Conservation (phyloP, 2,797 vertebrate species). For the Oryzias dopingdopingensis region DNA sequence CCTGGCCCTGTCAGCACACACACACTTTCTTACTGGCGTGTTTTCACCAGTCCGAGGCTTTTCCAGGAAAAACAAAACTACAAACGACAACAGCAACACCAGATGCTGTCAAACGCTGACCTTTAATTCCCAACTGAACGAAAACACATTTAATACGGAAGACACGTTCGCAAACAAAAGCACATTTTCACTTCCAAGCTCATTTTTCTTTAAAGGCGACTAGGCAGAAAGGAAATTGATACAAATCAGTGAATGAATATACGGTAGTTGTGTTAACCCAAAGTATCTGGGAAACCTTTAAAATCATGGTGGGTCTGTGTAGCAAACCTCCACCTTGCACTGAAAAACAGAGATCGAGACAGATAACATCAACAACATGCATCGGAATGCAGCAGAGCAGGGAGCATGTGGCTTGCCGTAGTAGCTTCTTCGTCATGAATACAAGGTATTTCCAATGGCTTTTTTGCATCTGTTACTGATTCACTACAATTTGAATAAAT, state of each 20-base stretch:
- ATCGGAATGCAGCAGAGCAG: too few species aligned
- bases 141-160: slow-evolving; percentile 15
- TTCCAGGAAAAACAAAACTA: slow-evolving; percentile 52
- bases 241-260: slow-evolving; percentile 45
- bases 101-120: slow-evolving; percentile 23
- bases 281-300: slow-evolving; percentile 14
- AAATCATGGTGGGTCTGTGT: slow-evolving; percentile 21
- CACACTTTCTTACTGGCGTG: slow-evolving; percentile 55
- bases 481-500: too few species aligned
- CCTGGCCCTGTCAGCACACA: slow-evolving; percentile 25
- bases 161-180: not conserved
- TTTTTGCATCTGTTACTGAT: too few species aligned
- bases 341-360: slow-evolving; percentile 45
- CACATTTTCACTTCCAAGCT: too few species aligned
- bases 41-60: slow-evolving; percentile 32
- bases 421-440: too few species aligned
- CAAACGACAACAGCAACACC: slow-evolving; percentile 17
- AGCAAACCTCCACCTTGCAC: slow-evolving; percentile 43
- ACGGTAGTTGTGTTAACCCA: slow-evolving; percentile 24
- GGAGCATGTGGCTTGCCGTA: too few species aligned
- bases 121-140: slow-evolving; percentile 37
- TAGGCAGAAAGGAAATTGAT: slow-evolving; percentile 27
- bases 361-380: slow-evolving; percentile 3
- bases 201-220: slow-evolving; percentile 3
- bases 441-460: too few species aligned